phyloP scores from a whole-genome alignment of 2,113 vertebrate genomes.

The Acrocephalus kingi region DNA sequence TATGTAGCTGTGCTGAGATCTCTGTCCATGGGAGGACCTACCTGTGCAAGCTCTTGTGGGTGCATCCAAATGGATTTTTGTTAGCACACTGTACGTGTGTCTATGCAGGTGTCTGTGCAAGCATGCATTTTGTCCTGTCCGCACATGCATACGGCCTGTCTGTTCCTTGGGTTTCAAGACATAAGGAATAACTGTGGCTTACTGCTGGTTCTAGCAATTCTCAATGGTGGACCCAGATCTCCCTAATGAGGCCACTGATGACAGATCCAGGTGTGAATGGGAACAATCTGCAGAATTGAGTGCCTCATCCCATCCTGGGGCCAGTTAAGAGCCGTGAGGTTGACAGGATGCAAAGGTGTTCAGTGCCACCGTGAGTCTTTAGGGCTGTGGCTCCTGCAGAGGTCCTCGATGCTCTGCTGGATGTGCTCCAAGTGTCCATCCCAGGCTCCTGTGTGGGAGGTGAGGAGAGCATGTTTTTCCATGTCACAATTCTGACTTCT shows the following conservation, averaged over 20 bases:
- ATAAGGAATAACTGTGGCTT: background rate
- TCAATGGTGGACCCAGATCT: background rate
- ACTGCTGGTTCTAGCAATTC: background rate
- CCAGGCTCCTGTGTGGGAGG: too few species aligned
- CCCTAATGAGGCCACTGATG: background rate
- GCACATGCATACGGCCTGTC: fast-evolving
- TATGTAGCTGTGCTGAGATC: background rate
- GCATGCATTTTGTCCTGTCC: background rate
- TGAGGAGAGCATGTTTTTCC: background rate
- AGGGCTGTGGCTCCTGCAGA: background rate
- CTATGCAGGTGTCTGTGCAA: background rate
- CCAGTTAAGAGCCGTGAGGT: background rate
- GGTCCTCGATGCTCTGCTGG: background rate
- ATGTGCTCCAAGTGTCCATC: too few species aligned
- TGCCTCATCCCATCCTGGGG: too few species aligned
- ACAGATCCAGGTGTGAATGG: too few species aligned
- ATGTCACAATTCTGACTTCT: background rate
- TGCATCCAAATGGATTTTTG: fast-evolving
- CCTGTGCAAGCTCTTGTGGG: background rate
- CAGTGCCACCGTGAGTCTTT: background rate
- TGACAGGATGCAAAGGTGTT: background rate
- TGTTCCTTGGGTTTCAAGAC: background rate
- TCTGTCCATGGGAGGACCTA: fast-evolving
- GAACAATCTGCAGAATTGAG: background rate
- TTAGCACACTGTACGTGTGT: fast-evolving